These are phyloP conservation scores for Cercocebus atys DNA, from an alignment of 2,113 vertebrate species.

Conservation along the genomic window DNA sequence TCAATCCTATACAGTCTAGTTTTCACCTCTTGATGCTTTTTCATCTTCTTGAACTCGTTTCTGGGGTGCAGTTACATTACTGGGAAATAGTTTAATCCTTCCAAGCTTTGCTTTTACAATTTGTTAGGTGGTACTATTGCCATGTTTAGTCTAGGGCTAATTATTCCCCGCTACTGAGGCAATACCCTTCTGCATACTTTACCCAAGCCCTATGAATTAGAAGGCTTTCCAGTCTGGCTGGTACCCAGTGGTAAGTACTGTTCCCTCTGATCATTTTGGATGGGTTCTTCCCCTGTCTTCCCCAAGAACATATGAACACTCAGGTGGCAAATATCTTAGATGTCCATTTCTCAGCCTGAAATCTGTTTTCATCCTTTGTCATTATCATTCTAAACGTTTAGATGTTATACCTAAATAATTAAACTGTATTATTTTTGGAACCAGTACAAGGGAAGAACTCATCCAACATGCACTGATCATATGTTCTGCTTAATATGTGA, in stretches of 20 bases:
- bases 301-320: background rate
- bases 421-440: background rate
- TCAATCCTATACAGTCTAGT: background rate
- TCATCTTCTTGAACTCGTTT: background rate
- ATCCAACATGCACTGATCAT: no score
- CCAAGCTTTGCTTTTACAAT: background rate
- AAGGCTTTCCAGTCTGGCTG: background rate
- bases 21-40: background rate
- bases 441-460: no score
- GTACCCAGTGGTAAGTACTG: background rate
- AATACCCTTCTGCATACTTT: background rate
- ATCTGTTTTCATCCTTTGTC: background rate
- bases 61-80: background rate
- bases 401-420: background rate
- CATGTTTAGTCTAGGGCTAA: background rate
- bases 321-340: background rate
- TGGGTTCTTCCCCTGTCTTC: background rate
- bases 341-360: background rate
- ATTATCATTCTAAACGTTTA: background rate
- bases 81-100: background rate
- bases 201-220: background rate
- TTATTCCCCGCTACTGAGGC: background rate
- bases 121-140: background rate
- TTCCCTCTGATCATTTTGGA: background rate
- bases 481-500: background rate